phyloP scores from a whole-genome alignment of 92 coral and sea anemone genomes.

The Actinernus sp. region DNA sequence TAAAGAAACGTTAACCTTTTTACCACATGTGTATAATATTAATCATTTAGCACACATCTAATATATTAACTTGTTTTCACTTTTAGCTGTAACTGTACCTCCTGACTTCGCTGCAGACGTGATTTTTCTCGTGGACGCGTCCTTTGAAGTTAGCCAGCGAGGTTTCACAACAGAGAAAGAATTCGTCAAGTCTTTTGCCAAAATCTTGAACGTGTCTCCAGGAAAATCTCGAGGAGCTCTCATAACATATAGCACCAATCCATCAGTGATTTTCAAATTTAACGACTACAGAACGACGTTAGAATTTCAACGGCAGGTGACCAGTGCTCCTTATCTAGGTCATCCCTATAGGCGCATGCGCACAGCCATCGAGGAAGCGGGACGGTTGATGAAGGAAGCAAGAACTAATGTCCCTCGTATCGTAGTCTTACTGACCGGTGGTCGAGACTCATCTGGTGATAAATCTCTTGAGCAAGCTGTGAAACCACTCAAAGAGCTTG shows the following conservation, averaged over 20 bases:
- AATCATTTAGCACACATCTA: too few relatives aligned
- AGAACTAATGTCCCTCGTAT: conserved; percentile 63
- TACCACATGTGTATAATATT: too few relatives aligned
- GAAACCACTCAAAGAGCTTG: conserved; percentile 57
- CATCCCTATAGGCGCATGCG: conserved; percentile 47
- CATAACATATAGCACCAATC: conserved; percentile 62
- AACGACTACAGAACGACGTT: conserved; percentile 24
- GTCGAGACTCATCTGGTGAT: conserved; percentile 41
- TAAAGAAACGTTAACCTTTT: too few relatives aligned
- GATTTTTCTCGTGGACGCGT: conserved; percentile 66
- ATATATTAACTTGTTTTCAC: too few relatives aligned
- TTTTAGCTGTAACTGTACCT: conserved; percentile 1
- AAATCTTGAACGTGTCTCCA: conserved; percentile 64
- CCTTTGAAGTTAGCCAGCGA: conserved; percentile 50
- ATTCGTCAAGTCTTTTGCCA: conserved; percentile 71
- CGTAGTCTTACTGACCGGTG: conserved; percentile 63
- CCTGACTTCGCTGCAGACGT: conserved; percentile 38
- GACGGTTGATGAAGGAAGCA: conserved; percentile 42
- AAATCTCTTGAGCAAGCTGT: conserved; percentile 57
- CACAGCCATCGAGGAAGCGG: conserved; percentile 58
- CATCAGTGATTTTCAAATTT: conserved; percentile 35
- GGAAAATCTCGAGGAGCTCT: conserved; percentile 71
- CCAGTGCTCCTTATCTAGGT: conserved; percentile 46
- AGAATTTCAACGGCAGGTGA: conserved; percentile 39
- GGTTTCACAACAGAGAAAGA: conserved; percentile 59